These are phyloP conservation scores for Brachyalestes nurse DNA, from an alignment of 2,797 vertebrate genomes.

Conservation along the genomic window DNA sequence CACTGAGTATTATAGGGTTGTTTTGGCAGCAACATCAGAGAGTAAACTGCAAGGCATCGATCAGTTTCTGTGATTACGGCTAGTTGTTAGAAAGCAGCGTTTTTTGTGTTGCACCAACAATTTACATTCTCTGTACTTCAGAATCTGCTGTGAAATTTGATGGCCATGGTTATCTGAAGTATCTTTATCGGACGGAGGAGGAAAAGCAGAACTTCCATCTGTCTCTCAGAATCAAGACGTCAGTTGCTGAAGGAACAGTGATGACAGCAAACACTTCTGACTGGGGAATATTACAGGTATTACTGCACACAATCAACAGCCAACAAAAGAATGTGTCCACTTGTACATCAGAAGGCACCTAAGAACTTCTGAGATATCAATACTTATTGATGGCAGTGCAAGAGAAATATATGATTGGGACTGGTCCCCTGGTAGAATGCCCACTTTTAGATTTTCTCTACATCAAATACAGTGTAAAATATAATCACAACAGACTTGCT, in stretches of 20 bases:
- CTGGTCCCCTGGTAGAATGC: no score
- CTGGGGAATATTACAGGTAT: slow-evolving; percentile 85
- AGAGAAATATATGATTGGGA: not conserved
- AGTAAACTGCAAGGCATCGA: not conserved
- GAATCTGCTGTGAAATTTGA: slow-evolving; percentile 87
- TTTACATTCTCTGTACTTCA: slow-evolving; percentile 64
- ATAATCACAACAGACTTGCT: no score
- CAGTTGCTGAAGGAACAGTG: slow-evolving; percentile 77
- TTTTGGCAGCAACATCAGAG: slow-evolving; percentile 1
- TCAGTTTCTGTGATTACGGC: not conserved
- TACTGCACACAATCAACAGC: slow-evolving; percentile 21
- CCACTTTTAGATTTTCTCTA: no score
- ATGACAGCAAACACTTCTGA: slow-evolving; percentile 78
- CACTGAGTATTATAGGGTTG: not conserved
- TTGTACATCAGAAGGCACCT: not conserved
- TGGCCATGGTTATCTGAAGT: slow-evolving; percentile 83
- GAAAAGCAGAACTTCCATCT: slow-evolving; percentile 77
- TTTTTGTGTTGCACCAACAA: slow-evolving; percentile 12
- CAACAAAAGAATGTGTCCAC: not conserved
- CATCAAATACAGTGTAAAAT: no score
- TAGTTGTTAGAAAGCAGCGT: not conserved
- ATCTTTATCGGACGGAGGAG: slow-evolving; percentile 77
- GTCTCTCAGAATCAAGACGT: slow-evolving; percentile 85
- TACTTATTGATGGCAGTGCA: not conserved
- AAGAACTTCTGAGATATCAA: slow-evolving; percentile 8